A percentile compares a stretch with the other conserved stretches of the same genome.
Evolutionary conservation across 1,140 invertebrate species (phyloP).

Genomic region (Neotoxoptera formosana): DNA sequence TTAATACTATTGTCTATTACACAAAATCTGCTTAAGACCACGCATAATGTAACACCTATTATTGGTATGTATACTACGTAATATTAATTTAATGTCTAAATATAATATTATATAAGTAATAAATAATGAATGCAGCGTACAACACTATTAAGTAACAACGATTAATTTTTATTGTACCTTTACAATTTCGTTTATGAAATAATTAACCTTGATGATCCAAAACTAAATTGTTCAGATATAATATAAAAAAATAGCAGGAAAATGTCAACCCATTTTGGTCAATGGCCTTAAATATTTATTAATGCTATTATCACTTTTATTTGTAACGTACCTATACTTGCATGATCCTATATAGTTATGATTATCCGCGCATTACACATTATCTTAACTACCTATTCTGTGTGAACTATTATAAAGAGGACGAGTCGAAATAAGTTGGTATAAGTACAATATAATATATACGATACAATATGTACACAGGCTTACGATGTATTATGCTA

Average conservation of each 20-base stretch:
- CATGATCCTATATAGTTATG: background rate
- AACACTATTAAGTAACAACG: background rate
- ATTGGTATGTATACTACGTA: background rate
- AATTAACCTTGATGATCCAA: background rate
- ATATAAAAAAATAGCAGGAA: background rate
- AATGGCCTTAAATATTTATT: background rate
- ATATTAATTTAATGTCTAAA: background rate
- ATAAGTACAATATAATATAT: no score
- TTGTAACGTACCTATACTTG: no score
- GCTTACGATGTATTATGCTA: no score
- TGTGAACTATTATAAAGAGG: no score
- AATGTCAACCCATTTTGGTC: background rate
- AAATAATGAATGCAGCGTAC: no score
- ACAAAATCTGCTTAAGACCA: background rate
- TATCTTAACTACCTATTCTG: no score
- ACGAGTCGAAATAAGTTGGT: no score
- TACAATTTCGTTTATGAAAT: background rate
- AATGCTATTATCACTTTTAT: no score
- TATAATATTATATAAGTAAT: no score
- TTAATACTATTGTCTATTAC: background rate
- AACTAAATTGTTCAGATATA: background rate
- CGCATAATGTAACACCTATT: background rate
- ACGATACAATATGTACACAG: no score
- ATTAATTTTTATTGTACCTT: background rate
- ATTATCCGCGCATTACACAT: no score